These are phyloP conservation scores for Platysteira castanea DNA, from an alignment of 2,113 vertebrate genomes.

Conservation along the genomic window DNA sequence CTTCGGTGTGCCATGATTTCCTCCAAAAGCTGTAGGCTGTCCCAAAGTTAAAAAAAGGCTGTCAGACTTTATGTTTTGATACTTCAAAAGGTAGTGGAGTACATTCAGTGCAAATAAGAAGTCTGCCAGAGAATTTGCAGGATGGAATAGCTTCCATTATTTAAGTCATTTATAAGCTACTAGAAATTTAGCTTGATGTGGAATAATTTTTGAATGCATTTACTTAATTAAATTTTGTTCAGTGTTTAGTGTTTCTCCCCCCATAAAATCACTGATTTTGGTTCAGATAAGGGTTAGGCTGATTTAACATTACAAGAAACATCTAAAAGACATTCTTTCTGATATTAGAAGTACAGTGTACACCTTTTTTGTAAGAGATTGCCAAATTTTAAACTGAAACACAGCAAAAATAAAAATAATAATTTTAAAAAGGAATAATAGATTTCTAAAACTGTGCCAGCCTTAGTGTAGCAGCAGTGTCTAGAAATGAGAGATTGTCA, in stretches of 20 bases:
- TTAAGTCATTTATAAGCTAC: not conserved
- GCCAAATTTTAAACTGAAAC: not conserved
- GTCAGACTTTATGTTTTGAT: not conserved
- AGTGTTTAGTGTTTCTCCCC: not conserved
- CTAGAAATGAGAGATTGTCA: not conserved
- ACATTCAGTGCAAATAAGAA: not conserved
- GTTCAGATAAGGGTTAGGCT: not conserved
- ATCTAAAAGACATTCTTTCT: not conserved
- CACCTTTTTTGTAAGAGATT: not conserved
- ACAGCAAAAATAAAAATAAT: not conserved
- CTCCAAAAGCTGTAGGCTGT: not conserved
- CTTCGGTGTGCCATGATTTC: not conserved
- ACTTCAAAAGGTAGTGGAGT: not conserved
- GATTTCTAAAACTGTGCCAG: fast-evolving
- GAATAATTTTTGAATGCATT: not conserved
- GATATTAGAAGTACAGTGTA: not conserved
- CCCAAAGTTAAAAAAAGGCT: not conserved
- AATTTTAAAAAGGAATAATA: not conserved
- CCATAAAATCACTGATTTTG: not conserved
- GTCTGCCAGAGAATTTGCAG: not conserved
- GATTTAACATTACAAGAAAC: not conserved
- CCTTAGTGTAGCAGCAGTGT: not conserved
- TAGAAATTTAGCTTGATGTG: not conserved
- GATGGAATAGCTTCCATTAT: not conserved
- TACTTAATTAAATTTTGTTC: not conserved